Conservation (phyloP, 1,140 invertebrate genomes). For the Leptinotarsa undecemlineata region DNA sequence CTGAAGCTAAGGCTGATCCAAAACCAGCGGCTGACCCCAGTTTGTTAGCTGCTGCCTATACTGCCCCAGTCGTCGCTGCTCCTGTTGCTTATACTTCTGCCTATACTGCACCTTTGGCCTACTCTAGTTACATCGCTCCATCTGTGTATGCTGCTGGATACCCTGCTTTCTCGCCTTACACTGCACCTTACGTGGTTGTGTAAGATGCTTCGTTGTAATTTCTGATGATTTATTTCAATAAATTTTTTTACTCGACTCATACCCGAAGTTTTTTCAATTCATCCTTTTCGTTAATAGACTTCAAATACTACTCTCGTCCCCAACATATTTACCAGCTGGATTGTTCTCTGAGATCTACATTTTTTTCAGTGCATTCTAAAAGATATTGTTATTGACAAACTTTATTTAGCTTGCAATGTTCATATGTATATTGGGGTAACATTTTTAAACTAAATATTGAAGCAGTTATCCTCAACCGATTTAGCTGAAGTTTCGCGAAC, state of each 20-base stretch:
- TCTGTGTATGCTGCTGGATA: slow-evolving; percentile 5
- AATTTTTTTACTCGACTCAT: not conserved
- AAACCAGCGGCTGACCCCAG: slow-evolving; percentile 11
- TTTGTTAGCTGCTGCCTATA: slow-evolving; percentile 16
- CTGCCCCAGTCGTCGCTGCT: slow-evolving; percentile 13
- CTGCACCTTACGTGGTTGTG: not conserved
- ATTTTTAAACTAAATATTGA: too few relatives aligned
- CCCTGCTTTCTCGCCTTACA: not conserved
- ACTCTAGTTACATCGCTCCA: not conserved
- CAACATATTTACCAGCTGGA: too few relatives aligned
- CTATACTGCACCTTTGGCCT: not conserved
- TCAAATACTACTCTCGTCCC: too few relatives aligned
- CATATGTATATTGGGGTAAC: too few relatives aligned
- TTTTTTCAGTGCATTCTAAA: too few relatives aligned
- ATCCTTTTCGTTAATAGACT: too few relatives aligned
- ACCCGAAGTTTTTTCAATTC: too few relatives aligned
- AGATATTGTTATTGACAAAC: too few relatives aligned
- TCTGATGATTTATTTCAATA: not conserved
- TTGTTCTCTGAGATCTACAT: too few relatives aligned
- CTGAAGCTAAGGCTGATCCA: slow-evolving; percentile 1
- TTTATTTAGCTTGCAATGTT: too few relatives aligned
- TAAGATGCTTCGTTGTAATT: not conserved
- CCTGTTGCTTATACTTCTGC: slow-evolving; percentile 16
- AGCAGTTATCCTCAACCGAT: too few relatives aligned
- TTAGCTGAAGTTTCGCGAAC: too few relatives aligned